Base-by-base conservation (phyloP, 2,797 vertebrate genomes). In the Sebastes paucispinis region DNA sequence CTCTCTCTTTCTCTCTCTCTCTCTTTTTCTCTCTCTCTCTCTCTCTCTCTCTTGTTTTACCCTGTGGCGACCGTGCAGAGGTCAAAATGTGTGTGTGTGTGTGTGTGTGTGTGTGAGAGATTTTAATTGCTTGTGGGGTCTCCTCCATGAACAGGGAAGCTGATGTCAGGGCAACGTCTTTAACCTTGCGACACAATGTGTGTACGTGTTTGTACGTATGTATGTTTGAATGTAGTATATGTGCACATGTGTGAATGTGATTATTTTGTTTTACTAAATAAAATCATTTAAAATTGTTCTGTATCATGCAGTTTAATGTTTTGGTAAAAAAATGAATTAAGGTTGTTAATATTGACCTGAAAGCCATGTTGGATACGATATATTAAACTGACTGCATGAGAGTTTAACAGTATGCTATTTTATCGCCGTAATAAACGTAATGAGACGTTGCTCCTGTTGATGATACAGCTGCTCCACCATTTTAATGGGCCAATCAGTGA, bases 151-250 rank as follows among this genome's bases (percentile, higher is more conserved):
- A 83, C 39, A 77, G 39, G 68, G 68, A 87, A 64, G 79, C 82
- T 87, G 73, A 80, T 77, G 77, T 84, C 68, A 81, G 87, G 78
- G 36, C 72, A 86, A 59, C 60, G 67, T 71, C 67, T 87, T 89
- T 90, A 87, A 90, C 82, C 85, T 88, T 90, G 47, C 13, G 43
- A 78, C 75, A 80, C 29, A 27, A 13, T 62, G 13, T 64, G 57
- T 73, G 31, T 63, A 8, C 10, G 31, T 43, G 34, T 59, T 8
- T 47, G 67, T 54, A 24, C 58, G 11, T 69, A 31, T 27, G 34
- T 69, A 10, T 71, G n/a, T 66, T 31, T 67, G 22, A 29, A 34
- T 50, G 18, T 50, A 50, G 16, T 50, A 20, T 50, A 18, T 50
- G 43, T 50, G 43, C 16, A 50, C 7, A 11, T n/a, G 29, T 72